A percentile compares a stretch with the other conserved stretches of the same genome.
These are phyloP conservation scores for Leguminivora glycinivorella DNA, from an alignment of 1,140 invertebrate species.

Conservation along the genomic window DNA sequence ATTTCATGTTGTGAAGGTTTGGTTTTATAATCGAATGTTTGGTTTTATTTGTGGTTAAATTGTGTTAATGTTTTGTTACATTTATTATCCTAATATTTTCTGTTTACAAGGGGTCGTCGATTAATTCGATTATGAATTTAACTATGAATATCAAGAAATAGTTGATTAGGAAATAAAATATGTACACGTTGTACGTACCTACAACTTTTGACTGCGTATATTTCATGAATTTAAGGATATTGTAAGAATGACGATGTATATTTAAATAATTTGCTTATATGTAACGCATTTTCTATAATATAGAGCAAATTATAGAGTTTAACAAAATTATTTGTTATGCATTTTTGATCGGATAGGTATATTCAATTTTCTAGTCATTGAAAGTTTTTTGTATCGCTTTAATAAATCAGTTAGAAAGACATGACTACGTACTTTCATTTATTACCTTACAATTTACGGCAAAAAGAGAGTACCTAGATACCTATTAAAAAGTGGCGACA, in stretches of 20 bases:
- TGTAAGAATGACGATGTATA: constrained; percentile 1
- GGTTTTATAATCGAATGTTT: background rate
- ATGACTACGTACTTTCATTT: no score
- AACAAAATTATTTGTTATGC: constrained; percentile 25
- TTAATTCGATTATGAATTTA: background rate
- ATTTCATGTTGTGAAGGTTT: background rate
- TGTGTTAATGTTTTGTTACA: background rate
- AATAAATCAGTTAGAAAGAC: constrained; percentile 47
- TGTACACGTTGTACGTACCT: background rate
- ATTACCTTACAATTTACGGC: no score
- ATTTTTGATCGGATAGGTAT: constrained; percentile 39
- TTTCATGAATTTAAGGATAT: background rate
- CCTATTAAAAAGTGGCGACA: no score
- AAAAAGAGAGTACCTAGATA: no score
- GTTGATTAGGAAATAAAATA: background rate
- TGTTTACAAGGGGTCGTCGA: no score
- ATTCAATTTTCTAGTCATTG: constrained; percentile 69
- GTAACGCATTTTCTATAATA: background rate
- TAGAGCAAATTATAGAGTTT: constrained; percentile 7
- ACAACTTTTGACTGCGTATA: background rate
- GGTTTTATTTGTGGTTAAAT: background rate
- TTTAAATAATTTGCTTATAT: background rate
- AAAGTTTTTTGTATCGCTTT: constrained; percentile 59
- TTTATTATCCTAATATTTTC: background rate
- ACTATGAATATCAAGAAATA: background rate